These are phyloP conservation scores for Porites evermanni DNA, from an alignment of 92 coral and sea anemone genomes.

Conservation along the genomic window DNA sequence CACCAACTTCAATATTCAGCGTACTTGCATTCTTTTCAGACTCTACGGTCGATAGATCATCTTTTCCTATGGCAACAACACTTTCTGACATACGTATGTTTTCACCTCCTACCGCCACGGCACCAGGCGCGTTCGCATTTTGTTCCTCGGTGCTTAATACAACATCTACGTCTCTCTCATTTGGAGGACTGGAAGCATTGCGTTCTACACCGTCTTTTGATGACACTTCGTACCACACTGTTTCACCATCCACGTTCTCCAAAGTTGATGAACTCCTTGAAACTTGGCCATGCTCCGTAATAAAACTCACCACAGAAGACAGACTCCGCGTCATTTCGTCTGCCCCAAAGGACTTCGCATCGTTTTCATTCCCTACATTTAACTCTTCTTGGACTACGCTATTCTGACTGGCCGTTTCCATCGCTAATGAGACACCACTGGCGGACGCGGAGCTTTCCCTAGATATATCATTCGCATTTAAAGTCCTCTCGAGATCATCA, in stretches of 20 bases:
- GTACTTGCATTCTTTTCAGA: not conserved
- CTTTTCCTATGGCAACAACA: not conserved
- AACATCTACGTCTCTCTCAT: not conserved
- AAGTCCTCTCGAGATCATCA: slow-evolving; percentile 13
- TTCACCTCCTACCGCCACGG: not conserved
- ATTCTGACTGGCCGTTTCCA: slow-evolving; percentile 9
- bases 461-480: slow-evolving; percentile 5
- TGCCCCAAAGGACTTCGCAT: not conserved
- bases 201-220: not conserved
- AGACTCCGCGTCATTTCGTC: slow-evolving; percentile 46
- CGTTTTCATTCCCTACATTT: not conserved
- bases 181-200: not conserved
- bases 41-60: not conserved
- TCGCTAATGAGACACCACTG: slow-evolving; percentile 1
- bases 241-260: not conserved
- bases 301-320: slow-evolving; percentile 31
- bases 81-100: not conserved
- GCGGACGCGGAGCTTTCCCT: slow-evolving; percentile 41
- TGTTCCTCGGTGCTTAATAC: not conserved
- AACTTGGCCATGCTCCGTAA: slow-evolving; percentile 21
- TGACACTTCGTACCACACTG: not conserved
- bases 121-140: not conserved
- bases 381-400: not conserved
- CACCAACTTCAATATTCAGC: not conserved
- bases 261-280: slow-evolving; percentile 1